Evolutionary conservation across 1,140 invertebrate genomes (phyloP).

Genomic region (Nylanderia fulva): DNA sequence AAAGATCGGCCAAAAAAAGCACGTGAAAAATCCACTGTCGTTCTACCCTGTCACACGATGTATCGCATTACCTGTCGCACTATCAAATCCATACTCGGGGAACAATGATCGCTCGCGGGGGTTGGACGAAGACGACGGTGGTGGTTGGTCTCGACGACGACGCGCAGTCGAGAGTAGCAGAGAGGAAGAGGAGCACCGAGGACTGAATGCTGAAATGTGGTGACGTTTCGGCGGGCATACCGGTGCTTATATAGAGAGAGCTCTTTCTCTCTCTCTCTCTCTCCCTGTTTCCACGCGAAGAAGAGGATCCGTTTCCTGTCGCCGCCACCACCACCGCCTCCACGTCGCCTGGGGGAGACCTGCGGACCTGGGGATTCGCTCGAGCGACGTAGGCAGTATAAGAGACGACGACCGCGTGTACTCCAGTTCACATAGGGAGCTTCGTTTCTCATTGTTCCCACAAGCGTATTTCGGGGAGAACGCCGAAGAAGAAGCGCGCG

Average conservation of each 20-base stretch:
- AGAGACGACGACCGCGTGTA: slow-evolving; percentile 42
- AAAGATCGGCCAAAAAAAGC: neutral
- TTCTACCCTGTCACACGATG: neutral
- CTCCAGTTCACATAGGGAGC: slow-evolving; percentile 77
- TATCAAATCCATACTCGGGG: slow-evolving; percentile 75
- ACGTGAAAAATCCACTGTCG: slow-evolving; percentile 5
- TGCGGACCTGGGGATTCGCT: slow-evolving; percentile 3
- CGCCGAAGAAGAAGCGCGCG: slow-evolving; percentile 22
- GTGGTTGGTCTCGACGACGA: slow-evolving; percentile 30
- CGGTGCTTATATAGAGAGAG: slow-evolving; percentile 78
- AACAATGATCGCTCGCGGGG: neutral
- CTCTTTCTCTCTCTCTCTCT: slow-evolving; percentile 33
- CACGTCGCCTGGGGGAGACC: neutral
- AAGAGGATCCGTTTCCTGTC: slow-evolving; percentile 70
- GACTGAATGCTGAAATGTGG: slow-evolving; percentile 78
- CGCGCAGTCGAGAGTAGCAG: slow-evolving; percentile 1
- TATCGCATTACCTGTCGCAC: slow-evolving; percentile 80
- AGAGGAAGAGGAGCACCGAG: slow-evolving; percentile 63
- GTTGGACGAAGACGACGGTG: neutral
- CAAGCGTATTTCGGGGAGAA: slow-evolving; percentile 73
- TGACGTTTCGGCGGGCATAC: slow-evolving; percentile 67
- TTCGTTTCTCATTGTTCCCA: slow-evolving; percentile 82
- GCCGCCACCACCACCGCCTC: neutral
- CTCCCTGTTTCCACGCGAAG: slow-evolving; percentile 60
- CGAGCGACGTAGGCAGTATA: slow-evolving; percentile 7